phyloP scores from a whole-genome alignment of 2,888 invertebrate genomes.

The Exephanes ischioxanthus region DNA sequence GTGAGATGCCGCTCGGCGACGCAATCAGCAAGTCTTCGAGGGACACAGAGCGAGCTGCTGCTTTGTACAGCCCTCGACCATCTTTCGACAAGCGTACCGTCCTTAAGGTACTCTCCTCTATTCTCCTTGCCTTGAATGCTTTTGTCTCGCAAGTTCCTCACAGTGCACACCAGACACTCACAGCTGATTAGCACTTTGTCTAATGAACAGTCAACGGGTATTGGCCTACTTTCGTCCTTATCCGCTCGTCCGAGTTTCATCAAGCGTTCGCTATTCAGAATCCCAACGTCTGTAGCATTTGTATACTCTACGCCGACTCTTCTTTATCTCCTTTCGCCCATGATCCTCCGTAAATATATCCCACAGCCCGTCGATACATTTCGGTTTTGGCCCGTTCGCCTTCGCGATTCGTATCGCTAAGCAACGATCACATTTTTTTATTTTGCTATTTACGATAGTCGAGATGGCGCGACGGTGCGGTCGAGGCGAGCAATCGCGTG shows the following conservation, averaged over 20 bases:
- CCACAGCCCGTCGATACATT: conserved; percentile 13
- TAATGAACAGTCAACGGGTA: background rate
- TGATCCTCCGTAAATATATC: background rate
- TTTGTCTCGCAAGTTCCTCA: background rate
- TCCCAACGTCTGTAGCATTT: background rate
- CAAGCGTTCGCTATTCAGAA: background rate
- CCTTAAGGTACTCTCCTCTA: background rate
- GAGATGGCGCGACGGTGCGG: conserved; percentile 9
- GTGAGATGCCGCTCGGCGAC: conserved; percentile 33
- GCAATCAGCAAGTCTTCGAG: background rate
- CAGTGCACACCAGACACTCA: background rate
- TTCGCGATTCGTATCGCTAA: conserved; percentile 47
- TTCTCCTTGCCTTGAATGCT: background rate
- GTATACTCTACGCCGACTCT: background rate
- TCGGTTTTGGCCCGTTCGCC: conserved; percentile 23
- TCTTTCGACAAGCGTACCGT: conserved; percentile 23
- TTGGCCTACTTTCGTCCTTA: conserved; percentile 15
- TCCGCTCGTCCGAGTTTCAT: background rate
- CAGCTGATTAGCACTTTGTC: conserved; percentile 13
- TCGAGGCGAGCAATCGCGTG: background rate
- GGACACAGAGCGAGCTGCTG: conserved; percentile 8
- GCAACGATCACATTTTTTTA: conserved; percentile 55
- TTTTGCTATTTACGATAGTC: conserved; percentile 57
- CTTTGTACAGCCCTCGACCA: conserved; percentile 7
- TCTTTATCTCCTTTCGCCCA: conserved; percentile 6